These are phyloP conservation scores for Drosophila mercatorum DNA, from an alignment of 2,888 invertebrate genomes.

Conservation along the genomic window DNA sequence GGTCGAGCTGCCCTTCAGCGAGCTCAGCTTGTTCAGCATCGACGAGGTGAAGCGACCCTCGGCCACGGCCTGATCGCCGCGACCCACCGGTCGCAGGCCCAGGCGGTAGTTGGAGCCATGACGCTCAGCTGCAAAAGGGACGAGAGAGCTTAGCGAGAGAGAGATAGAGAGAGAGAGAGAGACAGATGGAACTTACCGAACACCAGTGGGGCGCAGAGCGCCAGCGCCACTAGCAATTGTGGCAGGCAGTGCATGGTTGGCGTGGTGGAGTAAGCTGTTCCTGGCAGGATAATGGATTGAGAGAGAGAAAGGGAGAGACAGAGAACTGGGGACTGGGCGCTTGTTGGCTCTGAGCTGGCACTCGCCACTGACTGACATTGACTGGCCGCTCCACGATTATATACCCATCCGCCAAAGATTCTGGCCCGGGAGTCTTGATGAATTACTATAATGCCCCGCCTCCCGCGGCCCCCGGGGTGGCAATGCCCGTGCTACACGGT, in stretches of 20 bases:
- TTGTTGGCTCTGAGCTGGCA: conserved; percentile 67
- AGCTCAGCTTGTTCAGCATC: conserved; percentile 59
- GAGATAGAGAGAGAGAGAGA: too few species aligned
- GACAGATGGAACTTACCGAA: conserved; percentile 49
- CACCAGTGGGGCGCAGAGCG: conserved; percentile 58
- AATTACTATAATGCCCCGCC: conserved; percentile 33
- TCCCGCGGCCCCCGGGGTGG: background rate
- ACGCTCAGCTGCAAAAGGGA: conserved; percentile 16
- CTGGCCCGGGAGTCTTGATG: conserved; percentile 48
- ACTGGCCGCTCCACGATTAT: conserved; percentile 51
- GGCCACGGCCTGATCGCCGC: conserved; percentile 42
- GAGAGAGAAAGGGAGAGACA: background rate
- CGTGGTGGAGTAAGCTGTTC: conserved; percentile 5
- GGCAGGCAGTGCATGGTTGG: conserved; percentile 51
- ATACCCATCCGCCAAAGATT: conserved; percentile 50
- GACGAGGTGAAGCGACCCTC: conserved; percentile 65
- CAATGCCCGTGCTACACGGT: conserved; percentile 1
- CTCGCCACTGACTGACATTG: conserved; percentile 70
- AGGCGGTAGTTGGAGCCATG: conserved; percentile 44
- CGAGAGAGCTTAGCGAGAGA: background rate
- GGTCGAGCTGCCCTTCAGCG: conserved; percentile 39
- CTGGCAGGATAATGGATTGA: conserved; percentile 23
- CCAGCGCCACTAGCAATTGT: conserved; percentile 57
- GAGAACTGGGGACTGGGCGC: conserved; percentile 25
- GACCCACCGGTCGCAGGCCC: conserved; percentile 38